Evolutionary conservation across 2,888 invertebrate species (phyloP), one percentile per base, ranked within the genome.

Genomic region (Erannis defoliaria): DNA sequence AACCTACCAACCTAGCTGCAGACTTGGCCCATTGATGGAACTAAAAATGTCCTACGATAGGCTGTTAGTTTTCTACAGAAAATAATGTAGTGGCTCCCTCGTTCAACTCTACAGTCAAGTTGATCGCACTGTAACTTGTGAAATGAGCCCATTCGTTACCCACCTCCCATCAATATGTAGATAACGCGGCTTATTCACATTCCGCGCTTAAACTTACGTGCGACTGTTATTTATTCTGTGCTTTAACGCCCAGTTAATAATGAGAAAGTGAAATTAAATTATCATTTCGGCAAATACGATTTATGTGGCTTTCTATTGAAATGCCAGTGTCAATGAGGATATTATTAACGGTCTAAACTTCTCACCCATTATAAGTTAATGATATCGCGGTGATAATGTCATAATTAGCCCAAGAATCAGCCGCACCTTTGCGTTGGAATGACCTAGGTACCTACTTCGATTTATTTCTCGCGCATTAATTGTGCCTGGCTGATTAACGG

Each of bases 61-160:
- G 12, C 26, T 29, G 29, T 10, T 16, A 10, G 45, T 16, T 29
- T 18, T 18, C 5, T 77, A 76, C 80, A 74, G n/a, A n/a, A 46
- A 31, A 19, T 18, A 19, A n/a, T 31, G 18, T 19, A 5, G 46
- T 46, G 31, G 29, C 31, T 46, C 46, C 46, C 10, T 33, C 19
- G 12, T 8, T n/a, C 2, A 18, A 46, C 5, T 43, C 14, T 43
- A 10, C 12, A 23, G 6, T n/a, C n/a, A 26, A 45, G 46, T 31
- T 33, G 46, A 10, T 46, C 12, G 46, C 76, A 69, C 12, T 19
- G 19, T 46, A 31, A 31, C 77, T 90, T 90, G 86, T 89, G 89
- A 90, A 91, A 90, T 81, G 84, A 82, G 81, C 75, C 81, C 84
- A 88, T 86, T 90, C 80, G 82, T 81, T 84, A 80, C 78, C 73